Evolutionary conservation across 2,797 vertebrate genomes (phyloP), one percentile per base, ranked within the genome.

Genomic region (Chaunax sp.): DNA sequence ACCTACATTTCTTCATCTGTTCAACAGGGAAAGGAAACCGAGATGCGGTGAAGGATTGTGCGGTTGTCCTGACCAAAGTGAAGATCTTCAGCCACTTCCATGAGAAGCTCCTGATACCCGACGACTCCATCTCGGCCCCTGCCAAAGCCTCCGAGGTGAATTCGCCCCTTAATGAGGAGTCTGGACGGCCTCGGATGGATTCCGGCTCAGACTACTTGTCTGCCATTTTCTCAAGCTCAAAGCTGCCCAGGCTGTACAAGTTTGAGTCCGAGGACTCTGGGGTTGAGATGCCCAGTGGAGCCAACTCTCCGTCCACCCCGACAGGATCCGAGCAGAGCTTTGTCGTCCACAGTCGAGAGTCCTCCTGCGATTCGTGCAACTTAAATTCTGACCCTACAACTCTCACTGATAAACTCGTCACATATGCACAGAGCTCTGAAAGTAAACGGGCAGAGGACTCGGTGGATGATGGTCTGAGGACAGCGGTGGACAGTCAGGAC

Each of bases 211-310:
- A 93, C 75, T 90, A 74, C 33, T 72, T 94, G 68, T 84, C 91
- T 16, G 64, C 62, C 0, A 76, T 94, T 56, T 93, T 95, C 49
- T 89, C 91, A 9, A 88, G 92, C 54, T 80, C 93, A 51, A 90
- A 93, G 26, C 87, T 95, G 26, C 87, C 90, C 1, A 88, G 88
- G 69, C 77, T 95, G 60, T 95, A 93, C 84, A 97, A 96, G 87
- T 95, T 95, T 83, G 96, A 96, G 84, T 96, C 95, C 0, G 95
- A 97, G 82, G 96, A 96, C 85, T 97, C 95, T 0, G 95, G 95
- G 8, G 95, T 96, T 63, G 95, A 96, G 81, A 74, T 96, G 72
- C 93, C 94, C 10, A 96, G 95, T 0, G 95, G 95, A 19, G 93
- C 95, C 0, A 94, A 95, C 82, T 96, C 95, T 59, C 95, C 95